Conservation (phyloP, 1,140 invertebrate genomes). For the Anastrepha obliqua region DNA sequence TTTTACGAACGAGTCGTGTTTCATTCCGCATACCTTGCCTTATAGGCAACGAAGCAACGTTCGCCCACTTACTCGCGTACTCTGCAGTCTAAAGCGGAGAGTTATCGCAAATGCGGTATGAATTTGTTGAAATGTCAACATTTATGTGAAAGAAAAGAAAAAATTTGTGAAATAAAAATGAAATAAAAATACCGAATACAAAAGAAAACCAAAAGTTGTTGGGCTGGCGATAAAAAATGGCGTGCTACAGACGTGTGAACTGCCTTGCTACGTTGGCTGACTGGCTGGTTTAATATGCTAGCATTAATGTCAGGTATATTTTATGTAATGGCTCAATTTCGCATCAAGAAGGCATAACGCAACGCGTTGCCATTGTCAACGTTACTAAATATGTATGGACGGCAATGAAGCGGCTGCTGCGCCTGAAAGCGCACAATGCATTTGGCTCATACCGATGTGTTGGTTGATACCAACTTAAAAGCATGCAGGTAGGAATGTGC, state of each 20-base stretch:
- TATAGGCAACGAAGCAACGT: background rate
- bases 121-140: constrained; percentile 36
- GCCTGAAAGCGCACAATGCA: constrained; percentile 29
- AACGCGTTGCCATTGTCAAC: background rate
- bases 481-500: background rate
- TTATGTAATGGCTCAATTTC: constrained; percentile 51
- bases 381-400: background rate
- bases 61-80: background rate
- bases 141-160: background rate
- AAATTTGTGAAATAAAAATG: background rate
- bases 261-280: background rate
- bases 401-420: background rate
- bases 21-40: background rate
- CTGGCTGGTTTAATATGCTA: constrained; percentile 22
- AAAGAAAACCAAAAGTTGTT: background rate
- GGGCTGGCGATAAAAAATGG: background rate
- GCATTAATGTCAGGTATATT: constrained; percentile 52
- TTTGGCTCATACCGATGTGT: background rate
- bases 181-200: background rate
- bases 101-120: constrained; percentile 19
- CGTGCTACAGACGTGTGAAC: background rate
- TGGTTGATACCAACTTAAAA: background rate
- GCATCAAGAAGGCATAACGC: background rate
- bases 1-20: background rate
- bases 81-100: background rate